Evolutionary conservation across 1,140 invertebrate species (phyloP).

Genomic region (Euglossa dilemma): DNA sequence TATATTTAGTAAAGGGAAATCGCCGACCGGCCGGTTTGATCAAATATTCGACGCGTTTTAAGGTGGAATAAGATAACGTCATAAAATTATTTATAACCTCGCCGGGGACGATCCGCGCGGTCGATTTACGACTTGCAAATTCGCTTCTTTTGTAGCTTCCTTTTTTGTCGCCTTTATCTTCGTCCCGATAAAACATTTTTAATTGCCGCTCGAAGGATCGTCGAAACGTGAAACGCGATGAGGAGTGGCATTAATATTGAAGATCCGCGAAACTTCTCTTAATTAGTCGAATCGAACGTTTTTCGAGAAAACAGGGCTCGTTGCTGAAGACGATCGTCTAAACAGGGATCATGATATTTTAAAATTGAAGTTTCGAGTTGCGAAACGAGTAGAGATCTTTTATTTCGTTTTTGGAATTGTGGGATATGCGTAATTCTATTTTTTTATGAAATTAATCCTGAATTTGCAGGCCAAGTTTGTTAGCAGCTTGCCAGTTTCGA

Average conservation of each 20-base stretch:
- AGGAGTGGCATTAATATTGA: neutral
- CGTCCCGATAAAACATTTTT: slow-evolving; percentile 15
- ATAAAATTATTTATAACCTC: slow-evolving; percentile 19
- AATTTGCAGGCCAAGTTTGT: too few species aligned
- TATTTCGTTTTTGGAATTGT: too few species aligned
- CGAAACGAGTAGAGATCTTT: too few species aligned
- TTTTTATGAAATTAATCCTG: too few species aligned
- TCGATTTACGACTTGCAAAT: slow-evolving; percentile 21
- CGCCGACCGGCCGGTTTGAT: neutral
- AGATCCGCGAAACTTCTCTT: neutral
- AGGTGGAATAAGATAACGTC: neutral
- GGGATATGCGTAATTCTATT: too few species aligned
- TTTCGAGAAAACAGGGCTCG: neutral
- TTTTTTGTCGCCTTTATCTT: neutral
- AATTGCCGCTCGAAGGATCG: neutral
- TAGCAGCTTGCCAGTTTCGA: too few species aligned
- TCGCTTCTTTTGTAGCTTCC: neutral
- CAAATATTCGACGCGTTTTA: neutral
- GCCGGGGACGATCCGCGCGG: neutral
- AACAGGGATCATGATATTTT: too few species aligned
- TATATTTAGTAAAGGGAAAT: slow-evolving; percentile 14
- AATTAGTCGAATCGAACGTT: neutral
- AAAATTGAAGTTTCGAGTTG: too few species aligned
- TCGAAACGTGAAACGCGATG: neutral
- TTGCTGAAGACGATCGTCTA: neutral